Evolutionary conservation across 2,797 vertebrate genomes (phyloP).

Genomic region (Oryzias dopingdopingensis): DNA sequence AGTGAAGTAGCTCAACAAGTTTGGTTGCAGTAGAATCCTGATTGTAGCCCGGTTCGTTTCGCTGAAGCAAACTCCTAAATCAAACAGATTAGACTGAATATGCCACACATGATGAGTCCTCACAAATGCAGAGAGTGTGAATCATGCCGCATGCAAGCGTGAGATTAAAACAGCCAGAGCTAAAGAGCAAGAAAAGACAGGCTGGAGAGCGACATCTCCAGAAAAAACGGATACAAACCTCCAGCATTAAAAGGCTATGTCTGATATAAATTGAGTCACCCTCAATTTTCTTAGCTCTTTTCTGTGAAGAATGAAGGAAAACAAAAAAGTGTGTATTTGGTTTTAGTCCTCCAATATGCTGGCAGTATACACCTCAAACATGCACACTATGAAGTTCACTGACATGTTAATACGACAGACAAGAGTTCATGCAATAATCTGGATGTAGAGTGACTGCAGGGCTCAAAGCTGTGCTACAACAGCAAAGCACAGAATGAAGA

Average conservation of each 20-base stretch:
- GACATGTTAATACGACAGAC: slow-evolving; percentile 46
- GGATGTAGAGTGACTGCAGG: slow-evolving; percentile 8
- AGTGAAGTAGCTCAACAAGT: background rate
- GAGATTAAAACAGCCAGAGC: slow-evolving; percentile 55
- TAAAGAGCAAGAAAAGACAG: slow-evolving; percentile 65
- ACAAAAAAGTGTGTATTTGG: slow-evolving; percentile 60
- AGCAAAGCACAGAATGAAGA: slow-evolving; percentile 22
- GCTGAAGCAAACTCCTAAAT: slow-evolving; percentile 62
- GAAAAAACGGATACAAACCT: slow-evolving; percentile 80
- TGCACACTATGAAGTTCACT: slow-evolving; percentile 51
- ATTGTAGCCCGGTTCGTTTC: slow-evolving; percentile 24
- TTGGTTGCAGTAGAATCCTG: background rate
- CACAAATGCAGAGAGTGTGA: slow-evolving; percentile 24
- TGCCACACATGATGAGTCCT: slow-evolving; percentile 27
- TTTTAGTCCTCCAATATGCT: slow-evolving; percentile 47
- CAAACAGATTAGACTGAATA: slow-evolving; percentile 38
- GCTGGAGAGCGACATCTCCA: slow-evolving; percentile 48
- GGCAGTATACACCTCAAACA: slow-evolving; percentile 47
- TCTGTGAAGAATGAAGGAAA: slow-evolving; percentile 87
- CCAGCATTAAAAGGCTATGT: slow-evolving; percentile 99
- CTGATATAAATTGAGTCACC: slow-evolving; percentile 99
- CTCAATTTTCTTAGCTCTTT: slow-evolving; percentile 97
- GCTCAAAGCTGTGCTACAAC: slow-evolving; percentile 18
- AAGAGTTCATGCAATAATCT: slow-evolving; percentile 54
- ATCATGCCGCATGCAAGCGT: slow-evolving; percentile 69